These are phyloP conservation scores for Gadopsis marmoratus DNA, from an alignment of 2,797 vertebrate genomes.

Conservation along the genomic window DNA sequence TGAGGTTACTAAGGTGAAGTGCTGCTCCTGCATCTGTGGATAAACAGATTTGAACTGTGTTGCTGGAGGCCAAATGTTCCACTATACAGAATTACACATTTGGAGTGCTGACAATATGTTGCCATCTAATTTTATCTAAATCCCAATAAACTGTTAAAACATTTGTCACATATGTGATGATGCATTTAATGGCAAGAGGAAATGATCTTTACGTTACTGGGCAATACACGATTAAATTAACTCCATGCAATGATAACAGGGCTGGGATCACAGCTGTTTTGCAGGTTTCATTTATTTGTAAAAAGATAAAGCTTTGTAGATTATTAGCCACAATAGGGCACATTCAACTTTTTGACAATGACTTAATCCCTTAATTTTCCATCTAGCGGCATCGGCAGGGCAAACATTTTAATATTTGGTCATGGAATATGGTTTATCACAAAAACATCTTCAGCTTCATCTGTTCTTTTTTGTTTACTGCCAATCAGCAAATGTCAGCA, in stretches of 20 bases:
- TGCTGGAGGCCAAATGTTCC: conserved; percentile 55
- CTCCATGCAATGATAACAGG: not conserved
- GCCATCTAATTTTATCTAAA: conserved; percentile 47
- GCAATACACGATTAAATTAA: not conserved
- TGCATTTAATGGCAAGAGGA: not conserved
- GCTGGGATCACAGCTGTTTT: not conserved
- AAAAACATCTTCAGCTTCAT: not conserved
- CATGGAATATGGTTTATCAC: not conserved
- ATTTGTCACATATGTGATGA: conserved; percentile 21
- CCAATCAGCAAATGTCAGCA: not conserved
- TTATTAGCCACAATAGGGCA: not conserved
- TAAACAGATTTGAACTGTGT: conserved; percentile 72
- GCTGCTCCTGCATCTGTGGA: conserved; percentile 50
- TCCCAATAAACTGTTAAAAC: conserved; percentile 38
- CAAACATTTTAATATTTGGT: not conserved
- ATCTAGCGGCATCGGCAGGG: not conserved
- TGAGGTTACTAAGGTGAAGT: conserved; percentile 69
- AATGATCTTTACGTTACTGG: not conserved
- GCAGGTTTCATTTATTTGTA: not conserved
- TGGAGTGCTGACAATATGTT: conserved; percentile 33
- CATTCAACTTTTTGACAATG: not conserved
- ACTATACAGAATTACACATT: conserved; percentile 63
- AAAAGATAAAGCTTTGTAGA: not conserved
- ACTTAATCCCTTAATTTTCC: not conserved
- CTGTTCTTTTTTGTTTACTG: not conserved